These are phyloP conservation scores for Grammomys dolichurus DNA, from an alignment of 2,113 vertebrate genomes.

Conservation along the genomic window DNA sequence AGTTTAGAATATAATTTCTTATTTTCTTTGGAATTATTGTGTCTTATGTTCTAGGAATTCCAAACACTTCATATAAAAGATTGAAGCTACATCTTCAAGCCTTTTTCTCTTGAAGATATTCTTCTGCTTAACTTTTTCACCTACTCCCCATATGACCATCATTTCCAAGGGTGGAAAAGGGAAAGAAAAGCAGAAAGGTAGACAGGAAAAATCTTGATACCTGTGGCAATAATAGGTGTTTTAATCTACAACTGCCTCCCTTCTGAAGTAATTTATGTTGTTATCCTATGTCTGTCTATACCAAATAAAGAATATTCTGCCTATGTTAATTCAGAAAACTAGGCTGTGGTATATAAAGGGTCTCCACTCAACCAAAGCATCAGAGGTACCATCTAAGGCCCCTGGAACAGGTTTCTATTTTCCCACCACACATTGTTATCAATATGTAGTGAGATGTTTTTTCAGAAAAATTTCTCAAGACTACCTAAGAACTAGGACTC, in stretches of 20 bases:
- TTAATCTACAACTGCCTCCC: not conserved
- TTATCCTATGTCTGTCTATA: not conserved
- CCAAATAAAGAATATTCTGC: not conserved
- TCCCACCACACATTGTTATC: no score
- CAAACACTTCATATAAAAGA: constrained; percentile 3
- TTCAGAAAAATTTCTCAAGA: no score
- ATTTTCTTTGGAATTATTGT: constrained; percentile 35
- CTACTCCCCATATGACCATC: not conserved
- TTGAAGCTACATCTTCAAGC: not conserved
- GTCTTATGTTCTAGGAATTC: not conserved
- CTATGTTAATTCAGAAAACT: not conserved
- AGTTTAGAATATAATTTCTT: no score
- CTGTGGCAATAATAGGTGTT: not conserved
- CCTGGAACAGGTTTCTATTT: no score
- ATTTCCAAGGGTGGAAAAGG: not conserved
- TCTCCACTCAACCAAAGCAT: no score
- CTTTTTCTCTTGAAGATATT: no score
- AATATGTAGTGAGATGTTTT: no score
- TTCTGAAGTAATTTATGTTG: not conserved
- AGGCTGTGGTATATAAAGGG: no score
- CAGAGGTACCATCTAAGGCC: no score
- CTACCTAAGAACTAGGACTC: no score
- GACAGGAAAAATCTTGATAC: not conserved
- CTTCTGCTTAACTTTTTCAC: not conserved
- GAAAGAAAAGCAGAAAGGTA: not conserved